These are phyloP conservation scores for Hephaestus fuliginosus DNA, from an alignment of 2,797 vertebrate genomes.

Conservation along the genomic window DNA sequence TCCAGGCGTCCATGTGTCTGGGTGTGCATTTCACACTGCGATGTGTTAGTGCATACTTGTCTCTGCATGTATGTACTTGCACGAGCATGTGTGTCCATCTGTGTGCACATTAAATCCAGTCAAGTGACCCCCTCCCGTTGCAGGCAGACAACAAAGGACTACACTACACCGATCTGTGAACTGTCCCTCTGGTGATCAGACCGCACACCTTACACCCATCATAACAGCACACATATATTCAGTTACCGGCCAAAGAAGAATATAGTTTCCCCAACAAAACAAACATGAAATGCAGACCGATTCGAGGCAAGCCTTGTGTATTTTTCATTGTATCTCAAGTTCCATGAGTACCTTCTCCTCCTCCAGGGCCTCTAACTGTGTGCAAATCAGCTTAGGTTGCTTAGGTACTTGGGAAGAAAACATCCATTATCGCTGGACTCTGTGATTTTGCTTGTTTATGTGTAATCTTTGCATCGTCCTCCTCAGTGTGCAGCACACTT, in stretches of 20 bases:
- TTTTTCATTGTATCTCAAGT: slow-evolving; percentile 63
- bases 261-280: slow-evolving; percentile 31
- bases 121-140: slow-evolving; percentile 26
- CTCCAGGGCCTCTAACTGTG: slow-evolving; percentile 55
- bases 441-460: not conserved
- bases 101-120: slow-evolving; percentile 26
- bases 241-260: slow-evolving; percentile 25
- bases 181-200: slow-evolving; percentile 1
- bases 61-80: not conserved
- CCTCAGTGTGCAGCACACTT: not conserved
- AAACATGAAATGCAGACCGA: slow-evolving; percentile 36
- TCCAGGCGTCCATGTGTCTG: slow-evolving; percentile 41
- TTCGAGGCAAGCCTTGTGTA: slow-evolving; percentile 45
- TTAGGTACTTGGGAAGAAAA: slow-evolving; percentile 33
- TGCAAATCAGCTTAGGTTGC: slow-evolving; percentile 48
- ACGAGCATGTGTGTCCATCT: slow-evolving; percentile 16
- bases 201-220: slow-evolving; percentile 18
- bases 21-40: slow-evolving; percentile 26
- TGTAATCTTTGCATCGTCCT: not conserved
- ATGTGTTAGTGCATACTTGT: slow-evolving; percentile 29
- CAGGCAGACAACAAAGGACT: slow-evolving; percentile 4
- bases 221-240: slow-evolving; percentile 14
- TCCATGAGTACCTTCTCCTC: slow-evolving; percentile 32
- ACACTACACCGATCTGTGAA: not conserved
- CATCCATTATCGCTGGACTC: slow-evolving; percentile 7